These are phyloP conservation scores for Andrena fulva DNA, from an alignment of 2,888 invertebrate species.

Conservation along the genomic window DNA sequence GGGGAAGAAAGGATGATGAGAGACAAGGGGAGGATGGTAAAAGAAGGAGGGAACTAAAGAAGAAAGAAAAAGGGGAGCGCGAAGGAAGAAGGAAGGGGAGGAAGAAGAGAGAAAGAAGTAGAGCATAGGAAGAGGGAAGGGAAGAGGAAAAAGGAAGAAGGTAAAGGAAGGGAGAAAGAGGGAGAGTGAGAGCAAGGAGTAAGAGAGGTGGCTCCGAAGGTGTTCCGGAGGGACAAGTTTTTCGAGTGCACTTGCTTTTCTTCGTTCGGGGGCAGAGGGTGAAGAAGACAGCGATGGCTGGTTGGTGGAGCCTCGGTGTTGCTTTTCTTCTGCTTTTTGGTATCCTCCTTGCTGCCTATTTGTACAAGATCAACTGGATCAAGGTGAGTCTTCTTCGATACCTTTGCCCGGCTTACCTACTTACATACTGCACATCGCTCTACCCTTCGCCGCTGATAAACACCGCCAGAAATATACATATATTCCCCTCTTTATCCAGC, in stretches of 20 bases:
- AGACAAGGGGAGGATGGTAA: constrained; percentile 13
- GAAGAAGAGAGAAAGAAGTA: constrained; percentile 9
- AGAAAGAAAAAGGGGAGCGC: constrained; percentile 22
- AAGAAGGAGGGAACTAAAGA: constrained; percentile 8
- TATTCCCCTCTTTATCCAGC: not conserved
- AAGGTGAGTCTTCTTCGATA: constrained; percentile 73
- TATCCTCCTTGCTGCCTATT: constrained; percentile 75
- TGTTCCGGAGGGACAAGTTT: constrained; percentile 60
- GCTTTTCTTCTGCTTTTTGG: constrained; percentile 61
- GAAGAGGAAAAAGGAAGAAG: constrained; percentile 22
- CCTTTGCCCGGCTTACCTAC: constrained; percentile 52
- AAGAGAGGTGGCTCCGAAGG: constrained; percentile 60
- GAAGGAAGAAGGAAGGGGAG: constrained; percentile 13
- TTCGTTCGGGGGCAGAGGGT: constrained; percentile 61
- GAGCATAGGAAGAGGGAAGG: constrained; percentile 8
- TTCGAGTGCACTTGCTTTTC: constrained; percentile 60
- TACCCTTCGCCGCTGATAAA: not conserved
- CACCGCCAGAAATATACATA: not conserved
- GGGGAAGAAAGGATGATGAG: constrained; percentile 10
- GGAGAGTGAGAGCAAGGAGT: constrained; percentile 22
- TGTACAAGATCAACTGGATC: constrained; percentile 81
- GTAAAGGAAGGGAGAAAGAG: constrained; percentile 13
- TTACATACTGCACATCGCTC: constrained; percentile 4
- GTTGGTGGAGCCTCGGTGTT: constrained; percentile 67
- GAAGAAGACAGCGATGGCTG: constrained; percentile 68